A percentile compares a stretch with the other conserved stretches of the same genome.
Conservation (phyloP, 2,888 invertebrate species). For the Oscheius sp. region DNA sequence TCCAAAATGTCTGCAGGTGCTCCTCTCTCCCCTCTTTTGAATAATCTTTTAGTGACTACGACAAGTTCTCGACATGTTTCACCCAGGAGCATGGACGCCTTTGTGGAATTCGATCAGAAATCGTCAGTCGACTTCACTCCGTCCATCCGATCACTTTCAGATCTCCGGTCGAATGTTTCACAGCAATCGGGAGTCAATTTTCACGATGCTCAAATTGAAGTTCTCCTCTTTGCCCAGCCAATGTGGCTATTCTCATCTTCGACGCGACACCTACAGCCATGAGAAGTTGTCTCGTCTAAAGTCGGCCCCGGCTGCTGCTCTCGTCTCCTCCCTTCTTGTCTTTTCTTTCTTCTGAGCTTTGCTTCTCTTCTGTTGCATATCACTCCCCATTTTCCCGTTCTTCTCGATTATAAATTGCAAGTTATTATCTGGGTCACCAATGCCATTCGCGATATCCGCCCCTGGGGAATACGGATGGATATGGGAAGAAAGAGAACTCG, state of each 20-base stretch:
- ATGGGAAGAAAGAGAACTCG: not conserved
- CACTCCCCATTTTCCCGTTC: constrained; percentile 9
- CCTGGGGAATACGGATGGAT: constrained; percentile 1
- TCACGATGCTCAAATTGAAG: constrained; percentile 58
- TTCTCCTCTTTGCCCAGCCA: constrained; percentile 49
- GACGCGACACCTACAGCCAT: constrained; percentile 49
- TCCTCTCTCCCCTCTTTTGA: not conserved
- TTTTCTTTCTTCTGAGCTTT: constrained; percentile 16
- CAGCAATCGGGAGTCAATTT: constrained; percentile 54
- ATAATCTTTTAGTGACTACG: constrained; percentile 32
- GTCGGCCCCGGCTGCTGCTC: not conserved
- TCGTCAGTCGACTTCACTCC: constrained; percentile 36
- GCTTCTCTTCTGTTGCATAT: constrained; percentile 14
- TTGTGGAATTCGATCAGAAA: constrained; percentile 55
- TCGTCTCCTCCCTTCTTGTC: not conserved
- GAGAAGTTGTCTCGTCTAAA: constrained; percentile 31
- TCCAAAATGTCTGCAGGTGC: constrained; percentile 53
- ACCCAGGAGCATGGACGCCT: constrained; percentile 52
- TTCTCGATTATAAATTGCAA: constrained; percentile 12
- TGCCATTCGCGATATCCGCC: constrained; percentile 6
- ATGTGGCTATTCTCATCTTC: constrained; percentile 49
- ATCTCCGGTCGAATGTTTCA: constrained; percentile 57
- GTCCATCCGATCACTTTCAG: constrained; percentile 36
- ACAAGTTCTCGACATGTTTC: constrained; percentile 42
- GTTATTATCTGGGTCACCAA: constrained; percentile 21